phyloP scores from a whole-genome alignment of 1,140 invertebrate genomes.

The Triops cancriformis region DNA sequence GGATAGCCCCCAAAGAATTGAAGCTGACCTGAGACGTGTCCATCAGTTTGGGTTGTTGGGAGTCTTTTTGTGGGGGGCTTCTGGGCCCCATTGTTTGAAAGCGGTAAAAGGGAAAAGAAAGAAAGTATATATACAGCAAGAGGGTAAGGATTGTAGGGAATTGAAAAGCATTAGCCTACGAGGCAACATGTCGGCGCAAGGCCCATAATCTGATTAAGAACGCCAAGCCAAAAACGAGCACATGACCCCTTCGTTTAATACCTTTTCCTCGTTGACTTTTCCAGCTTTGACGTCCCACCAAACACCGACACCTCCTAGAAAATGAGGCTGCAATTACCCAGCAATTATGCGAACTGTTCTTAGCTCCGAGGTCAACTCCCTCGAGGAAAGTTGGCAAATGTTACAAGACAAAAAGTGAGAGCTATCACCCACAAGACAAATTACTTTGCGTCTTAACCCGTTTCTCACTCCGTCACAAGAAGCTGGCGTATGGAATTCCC shows the following conservation, averaged over 20 bases:
- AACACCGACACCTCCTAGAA: too few species aligned
- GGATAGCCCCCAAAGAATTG: not conserved
- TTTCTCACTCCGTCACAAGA: not conserved
- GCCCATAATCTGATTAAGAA: slow-evolving; percentile 2
- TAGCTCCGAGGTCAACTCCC: not conserved
- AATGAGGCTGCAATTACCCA: not conserved
- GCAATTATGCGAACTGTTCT: not conserved
- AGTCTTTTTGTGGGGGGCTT: not conserved
- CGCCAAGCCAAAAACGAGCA: not conserved
- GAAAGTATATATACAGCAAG: not conserved
- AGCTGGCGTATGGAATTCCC: not conserved
- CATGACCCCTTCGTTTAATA: not conserved
- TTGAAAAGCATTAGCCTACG: slow-evolving; percentile 10
- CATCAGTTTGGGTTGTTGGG: not conserved
- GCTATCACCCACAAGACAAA: not conserved
- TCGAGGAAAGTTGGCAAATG: not conserved
- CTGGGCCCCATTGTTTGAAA: not conserved
- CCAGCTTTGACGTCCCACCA: not conserved
- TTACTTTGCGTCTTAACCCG: not conserved
- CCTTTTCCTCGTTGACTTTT: not conserved
- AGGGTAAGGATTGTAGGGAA: not conserved
- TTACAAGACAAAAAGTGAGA: not conserved
- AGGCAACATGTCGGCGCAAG: slow-evolving; percentile 8
- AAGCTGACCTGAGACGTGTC: not conserved
- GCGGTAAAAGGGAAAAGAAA: not conserved